Conservation (phyloP, 1,140 invertebrate species). For the Eupeodes corollae region DNA sequence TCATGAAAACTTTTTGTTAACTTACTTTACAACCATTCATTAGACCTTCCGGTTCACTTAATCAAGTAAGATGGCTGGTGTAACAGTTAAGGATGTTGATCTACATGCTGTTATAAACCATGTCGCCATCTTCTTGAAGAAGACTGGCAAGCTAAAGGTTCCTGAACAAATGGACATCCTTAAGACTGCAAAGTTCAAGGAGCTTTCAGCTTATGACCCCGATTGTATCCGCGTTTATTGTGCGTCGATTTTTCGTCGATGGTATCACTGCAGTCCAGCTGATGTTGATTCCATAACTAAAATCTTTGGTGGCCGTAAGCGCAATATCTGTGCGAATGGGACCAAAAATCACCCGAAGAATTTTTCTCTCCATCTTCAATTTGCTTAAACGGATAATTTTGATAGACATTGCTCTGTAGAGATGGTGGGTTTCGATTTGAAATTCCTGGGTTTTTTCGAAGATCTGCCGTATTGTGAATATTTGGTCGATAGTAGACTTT, state of each 20-base stretch:
- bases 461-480: no score
- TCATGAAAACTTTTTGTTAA: no score
- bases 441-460: no score
- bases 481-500: no score
- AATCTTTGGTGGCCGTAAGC: slow-evolving; percentile 91
- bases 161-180: slow-evolving; percentile 96
- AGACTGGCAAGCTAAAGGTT: slow-evolving; percentile 92
- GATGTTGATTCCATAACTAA: slow-evolving; percentile 92
- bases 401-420: no score
- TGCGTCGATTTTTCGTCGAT: slow-evolving; percentile 83
- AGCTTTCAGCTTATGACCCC: slow-evolving; percentile 91
- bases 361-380: no score
- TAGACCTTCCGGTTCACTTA: slow-evolving; percentile 38
- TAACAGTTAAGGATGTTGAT: slow-evolving; percentile 94
- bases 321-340: no score
- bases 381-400: no score
- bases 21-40: no score
- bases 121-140: slow-evolving; percentile 91
- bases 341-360: no score
- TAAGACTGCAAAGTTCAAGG: slow-evolving; percentile 89
- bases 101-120: slow-evolving; percentile 93
- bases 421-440: no score
- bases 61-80: slow-evolving; percentile 60
- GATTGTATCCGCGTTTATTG: slow-evolving; percentile 96
- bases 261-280: slow-evolving; percentile 89